phyloP scores from a whole-genome alignment of 1,140 invertebrate genomes.

The Procambarus virginalis region DNA sequence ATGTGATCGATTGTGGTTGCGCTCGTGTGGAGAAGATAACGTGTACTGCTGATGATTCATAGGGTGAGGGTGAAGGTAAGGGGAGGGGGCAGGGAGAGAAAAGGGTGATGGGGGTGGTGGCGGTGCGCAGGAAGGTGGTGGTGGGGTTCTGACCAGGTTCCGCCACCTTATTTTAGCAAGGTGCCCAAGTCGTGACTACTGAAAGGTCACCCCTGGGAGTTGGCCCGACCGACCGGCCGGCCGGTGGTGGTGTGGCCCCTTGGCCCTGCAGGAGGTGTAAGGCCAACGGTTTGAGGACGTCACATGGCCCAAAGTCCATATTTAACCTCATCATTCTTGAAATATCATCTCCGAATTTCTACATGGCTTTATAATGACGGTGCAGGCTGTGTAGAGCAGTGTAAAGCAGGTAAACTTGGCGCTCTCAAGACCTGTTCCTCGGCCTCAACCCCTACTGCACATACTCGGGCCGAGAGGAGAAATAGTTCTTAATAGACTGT shows the following conservation, averaged over 20 bases:
- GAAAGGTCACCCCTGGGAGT: constrained; percentile 36
- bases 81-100: neutral
- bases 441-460: too few species aligned
- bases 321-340: too few species aligned
- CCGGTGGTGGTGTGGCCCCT: neutral
- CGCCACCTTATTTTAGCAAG: constrained; percentile 23
- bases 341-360: too few species aligned
- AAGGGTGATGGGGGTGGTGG: neutral
- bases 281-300: neutral
- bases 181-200: constrained; percentile 34
- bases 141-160: neutral
- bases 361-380: too few species aligned
- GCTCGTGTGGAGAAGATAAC: neutral
- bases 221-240: neutral
- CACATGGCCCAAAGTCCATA: neutral
- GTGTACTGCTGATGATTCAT: neutral
- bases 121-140: neutral
- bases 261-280: neutral
- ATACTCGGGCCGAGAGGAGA: too few species aligned
- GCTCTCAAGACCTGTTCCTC: too few species aligned
- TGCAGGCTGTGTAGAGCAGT: too few species aligned
- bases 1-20: constrained; percentile 17
- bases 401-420: too few species aligned
- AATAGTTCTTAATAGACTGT: too few species aligned
- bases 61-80: neutral